Conservation (phyloP, 1,140 invertebrate genomes). For the Drosophila seguyi region DNA sequence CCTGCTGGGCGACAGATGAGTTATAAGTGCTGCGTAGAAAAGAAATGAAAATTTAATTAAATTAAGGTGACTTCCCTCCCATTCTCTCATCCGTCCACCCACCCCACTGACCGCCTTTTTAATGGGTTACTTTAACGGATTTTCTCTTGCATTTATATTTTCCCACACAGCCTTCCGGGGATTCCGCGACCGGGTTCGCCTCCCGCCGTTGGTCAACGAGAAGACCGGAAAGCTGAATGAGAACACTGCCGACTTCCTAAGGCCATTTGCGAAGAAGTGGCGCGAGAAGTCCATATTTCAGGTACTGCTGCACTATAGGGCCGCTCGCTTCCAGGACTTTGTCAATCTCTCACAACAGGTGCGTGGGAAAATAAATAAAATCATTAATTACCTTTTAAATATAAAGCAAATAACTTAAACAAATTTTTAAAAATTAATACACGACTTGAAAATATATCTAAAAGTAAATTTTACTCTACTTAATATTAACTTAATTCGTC, state of each 20-base stretch:
- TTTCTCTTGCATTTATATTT: conserved; percentile 15
- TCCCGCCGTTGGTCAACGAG: conserved; percentile 87
- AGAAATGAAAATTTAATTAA: conserved; percentile 85
- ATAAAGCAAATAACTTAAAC: not conserved
- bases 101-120: conserved; percentile 45
- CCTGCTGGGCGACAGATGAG: conserved; percentile 56
- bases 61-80: conserved; percentile 74
- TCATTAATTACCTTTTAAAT: too few species aligned
- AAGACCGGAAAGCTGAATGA: conserved; percentile 88
- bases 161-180: conserved; percentile 90
- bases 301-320: conserved; percentile 92
- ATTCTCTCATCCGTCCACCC: conserved; percentile 6
- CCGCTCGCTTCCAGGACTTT: conserved; percentile 91
- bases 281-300: conserved; percentile 92
- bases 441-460: too few species aligned
- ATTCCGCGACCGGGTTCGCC: conserved; percentile 88
- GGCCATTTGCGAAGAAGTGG: conserved; percentile 91
- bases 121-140: conserved; percentile 41
- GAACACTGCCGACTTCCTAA: conserved; percentile 90
- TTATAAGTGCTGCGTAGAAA: conserved; percentile 81
- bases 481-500: too few species aligned
- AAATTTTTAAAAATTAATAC: too few species aligned
- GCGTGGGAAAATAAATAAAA: not conserved
- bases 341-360: conserved; percentile 94
- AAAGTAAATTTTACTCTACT: too few species aligned